These are phyloP conservation scores for Dryadula phaetusa DNA, from an alignment of 2,888 invertebrate species.

Conservation along the genomic window DNA sequence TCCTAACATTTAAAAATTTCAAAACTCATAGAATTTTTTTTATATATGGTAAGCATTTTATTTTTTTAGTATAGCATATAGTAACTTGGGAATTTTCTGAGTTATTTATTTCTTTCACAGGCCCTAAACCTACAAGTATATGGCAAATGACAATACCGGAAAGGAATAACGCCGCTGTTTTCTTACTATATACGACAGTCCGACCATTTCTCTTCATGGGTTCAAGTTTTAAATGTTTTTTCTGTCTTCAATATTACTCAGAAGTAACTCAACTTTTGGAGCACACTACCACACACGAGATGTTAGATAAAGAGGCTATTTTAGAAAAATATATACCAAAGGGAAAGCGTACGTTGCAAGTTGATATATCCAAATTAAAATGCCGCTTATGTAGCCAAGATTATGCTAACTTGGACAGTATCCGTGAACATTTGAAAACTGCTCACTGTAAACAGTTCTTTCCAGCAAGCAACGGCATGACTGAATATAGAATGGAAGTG, in stretches of 20 bases:
- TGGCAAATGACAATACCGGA: conserved; percentile 69
- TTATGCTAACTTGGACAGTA: conserved; percentile 50
- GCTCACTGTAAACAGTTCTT: conserved; percentile 55
- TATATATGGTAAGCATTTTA: conserved; percentile 4
- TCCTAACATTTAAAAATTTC: neutral
- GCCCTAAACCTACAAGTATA: conserved; percentile 53
- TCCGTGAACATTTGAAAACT: conserved; percentile 55
- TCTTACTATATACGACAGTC: conserved; percentile 61
- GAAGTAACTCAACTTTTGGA: conserved; percentile 54
- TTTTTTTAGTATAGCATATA: neutral
- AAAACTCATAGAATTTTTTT: too few species aligned
- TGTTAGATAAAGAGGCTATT: conserved; percentile 51
- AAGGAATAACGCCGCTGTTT: conserved; percentile 60
- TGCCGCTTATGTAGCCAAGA: conserved; percentile 58
- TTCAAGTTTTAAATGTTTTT: conserved; percentile 65
- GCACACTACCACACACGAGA: conserved; percentile 56
- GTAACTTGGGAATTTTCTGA: conserved; percentile 20
- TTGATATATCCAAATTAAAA: conserved; percentile 61
- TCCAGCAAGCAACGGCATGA: conserved; percentile 60
- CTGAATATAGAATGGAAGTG: conserved; percentile 59
- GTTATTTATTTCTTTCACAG: conserved; percentile 49
- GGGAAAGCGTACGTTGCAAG: conserved; percentile 57
- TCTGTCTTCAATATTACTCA: conserved; percentile 57
- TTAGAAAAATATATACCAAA: conserved; percentile 52
- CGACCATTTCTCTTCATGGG: conserved; percentile 66